A percentile compares a stretch with the other conserved stretches of the same genome.
These are phyloP conservation scores for Metaphire vulgaris DNA, from an alignment of 1,140 invertebrate genomes.

Conservation along the genomic window DNA sequence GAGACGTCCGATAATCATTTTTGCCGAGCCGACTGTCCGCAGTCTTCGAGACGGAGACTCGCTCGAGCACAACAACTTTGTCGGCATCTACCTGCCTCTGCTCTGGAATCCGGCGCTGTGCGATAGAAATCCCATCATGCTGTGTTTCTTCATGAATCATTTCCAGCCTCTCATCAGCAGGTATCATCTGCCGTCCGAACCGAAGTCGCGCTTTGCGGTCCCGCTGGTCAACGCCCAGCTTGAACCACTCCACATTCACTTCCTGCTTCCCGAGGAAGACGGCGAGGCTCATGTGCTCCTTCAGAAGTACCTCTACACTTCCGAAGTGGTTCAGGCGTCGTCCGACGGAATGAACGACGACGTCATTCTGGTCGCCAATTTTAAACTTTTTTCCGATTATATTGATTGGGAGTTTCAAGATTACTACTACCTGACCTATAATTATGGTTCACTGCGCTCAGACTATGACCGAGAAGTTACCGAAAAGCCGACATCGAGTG, in stretches of 20 bases:
- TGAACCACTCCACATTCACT: slow-evolving; percentile 35
- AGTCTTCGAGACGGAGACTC: slow-evolving; percentile 59
- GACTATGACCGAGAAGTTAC: too few relatives aligned
- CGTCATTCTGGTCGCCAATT: background rate
- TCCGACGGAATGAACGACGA: slow-evolving; percentile 4
- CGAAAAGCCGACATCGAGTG: too few relatives aligned
- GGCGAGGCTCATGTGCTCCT: slow-evolving; percentile 33
- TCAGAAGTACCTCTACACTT: slow-evolving; percentile 38
- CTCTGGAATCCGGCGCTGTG: slow-evolving; percentile 64
- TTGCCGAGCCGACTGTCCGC: slow-evolving; percentile 68
- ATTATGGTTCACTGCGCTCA: too few relatives aligned
- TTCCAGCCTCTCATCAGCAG: slow-evolving; percentile 66
- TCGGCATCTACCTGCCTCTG: slow-evolving; percentile 77
- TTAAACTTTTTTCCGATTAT: background rate
- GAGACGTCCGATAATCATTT: slow-evolving; percentile 74
- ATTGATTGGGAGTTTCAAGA: background rate
- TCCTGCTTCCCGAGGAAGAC: slow-evolving; percentile 39
- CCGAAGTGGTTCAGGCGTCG: slow-evolving; percentile 33
- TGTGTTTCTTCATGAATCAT: slow-evolving; percentile 78
- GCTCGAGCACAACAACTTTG: slow-evolving; percentile 76
- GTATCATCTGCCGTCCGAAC: slow-evolving; percentile 22
- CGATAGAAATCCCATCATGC: slow-evolving; percentile 54
- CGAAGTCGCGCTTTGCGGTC: slow-evolving; percentile 20
- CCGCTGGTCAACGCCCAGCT: slow-evolving; percentile 38
- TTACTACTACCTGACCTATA: background rate